A percentile compares a stretch with the other conserved stretches of the same genome.
These are phyloP conservation scores for Eueremaeus valkanovi DNA, from an alignment of 2,888 invertebrate species.

Conservation along the genomic window DNA sequence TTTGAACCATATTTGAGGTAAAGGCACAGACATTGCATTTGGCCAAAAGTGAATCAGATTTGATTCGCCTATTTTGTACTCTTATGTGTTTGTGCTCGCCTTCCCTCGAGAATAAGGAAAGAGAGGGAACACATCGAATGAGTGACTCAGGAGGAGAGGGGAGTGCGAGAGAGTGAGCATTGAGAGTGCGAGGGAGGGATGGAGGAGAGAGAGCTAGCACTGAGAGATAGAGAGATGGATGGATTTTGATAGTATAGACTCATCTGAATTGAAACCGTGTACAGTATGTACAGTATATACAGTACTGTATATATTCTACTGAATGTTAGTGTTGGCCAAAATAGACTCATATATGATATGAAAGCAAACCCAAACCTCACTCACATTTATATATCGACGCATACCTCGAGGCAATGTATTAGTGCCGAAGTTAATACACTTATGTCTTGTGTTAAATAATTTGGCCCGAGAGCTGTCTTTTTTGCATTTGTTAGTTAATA, in stretches of 20 bases:
- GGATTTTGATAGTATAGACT: background rate
- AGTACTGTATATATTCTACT: background rate
- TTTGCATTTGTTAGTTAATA: conserved; percentile 21
- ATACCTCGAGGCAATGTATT: conserved; percentile 23
- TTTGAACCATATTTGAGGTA: conserved; percentile 34
- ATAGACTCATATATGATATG: background rate
- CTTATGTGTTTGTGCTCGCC: conserved; percentile 12
- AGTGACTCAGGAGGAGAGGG: background rate
- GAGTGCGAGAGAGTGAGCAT: conserved; percentile 28
- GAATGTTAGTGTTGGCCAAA: background rate
- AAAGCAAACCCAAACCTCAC: background rate
- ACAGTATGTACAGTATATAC: background rate
- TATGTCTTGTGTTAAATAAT: conserved; percentile 22
- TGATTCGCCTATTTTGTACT: conserved; percentile 24
- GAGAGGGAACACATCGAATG: conserved; percentile 1
- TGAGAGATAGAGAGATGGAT: background rate
- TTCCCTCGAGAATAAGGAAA: conserved; percentile 13
- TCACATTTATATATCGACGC: background rate
- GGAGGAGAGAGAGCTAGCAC: conserved; percentile 18
- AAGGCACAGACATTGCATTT: conserved; percentile 10
- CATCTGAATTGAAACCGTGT: background rate
- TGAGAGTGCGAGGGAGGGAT: background rate
- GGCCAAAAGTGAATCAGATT: conserved; percentile 32
- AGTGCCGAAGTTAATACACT: conserved; percentile 29
- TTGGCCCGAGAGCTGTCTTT: background rate